A percentile compares a stretch with the other conserved stretches of the same genome.
phyloP scores from a whole-genome alignment of 2,797 vertebrate species.

The Darevskia nairensis region DNA sequence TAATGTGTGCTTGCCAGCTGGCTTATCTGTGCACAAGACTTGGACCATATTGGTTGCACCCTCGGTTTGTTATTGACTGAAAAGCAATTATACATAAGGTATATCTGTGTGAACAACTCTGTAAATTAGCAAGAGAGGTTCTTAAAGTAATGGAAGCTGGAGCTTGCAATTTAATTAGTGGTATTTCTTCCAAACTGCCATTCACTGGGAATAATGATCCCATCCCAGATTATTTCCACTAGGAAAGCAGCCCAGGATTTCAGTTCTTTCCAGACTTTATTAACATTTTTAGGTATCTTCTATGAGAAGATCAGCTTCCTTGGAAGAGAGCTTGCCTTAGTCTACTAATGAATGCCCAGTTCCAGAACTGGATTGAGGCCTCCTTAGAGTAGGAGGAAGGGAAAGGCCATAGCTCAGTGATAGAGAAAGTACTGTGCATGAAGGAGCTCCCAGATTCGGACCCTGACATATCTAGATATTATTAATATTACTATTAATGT shows the following conservation, averaged over 20 bases:
- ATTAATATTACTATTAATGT: too few species aligned
- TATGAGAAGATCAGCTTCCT: background rate
- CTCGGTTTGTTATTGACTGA: conserved; percentile 49
- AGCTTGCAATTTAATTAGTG: conserved; percentile 59
- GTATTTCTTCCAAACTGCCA: conserved; percentile 47
- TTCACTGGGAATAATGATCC: conserved; percentile 44
- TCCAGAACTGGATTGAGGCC: background rate
- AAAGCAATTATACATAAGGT: conserved; percentile 61
- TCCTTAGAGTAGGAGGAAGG: too few species aligned
- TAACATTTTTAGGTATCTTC: background rate
- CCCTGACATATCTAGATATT: background rate
- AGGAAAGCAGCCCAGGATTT: conserved; percentile 58
- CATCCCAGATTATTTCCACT: conserved; percentile 32
- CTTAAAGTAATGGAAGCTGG: conserved; percentile 59
- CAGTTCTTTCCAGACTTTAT: conserved; percentile 9
- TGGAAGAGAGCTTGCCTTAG: background rate
- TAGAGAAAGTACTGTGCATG: too few species aligned
- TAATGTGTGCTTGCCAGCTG: conserved; percentile 51
- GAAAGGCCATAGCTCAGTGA: too few species aligned
- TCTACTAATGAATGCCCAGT: background rate
- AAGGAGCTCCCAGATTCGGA: too few species aligned
- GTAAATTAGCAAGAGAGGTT: conserved; percentile 52
- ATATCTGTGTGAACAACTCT: conserved; percentile 45
- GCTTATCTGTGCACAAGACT: conserved; percentile 26
- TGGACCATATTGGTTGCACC: conserved; percentile 32